These are phyloP conservation scores for Aplysina aerophoba DNA, from an alignment of 37 sponge, comb jelly and placozoan genomes.

Conservation along the genomic window DNA sequence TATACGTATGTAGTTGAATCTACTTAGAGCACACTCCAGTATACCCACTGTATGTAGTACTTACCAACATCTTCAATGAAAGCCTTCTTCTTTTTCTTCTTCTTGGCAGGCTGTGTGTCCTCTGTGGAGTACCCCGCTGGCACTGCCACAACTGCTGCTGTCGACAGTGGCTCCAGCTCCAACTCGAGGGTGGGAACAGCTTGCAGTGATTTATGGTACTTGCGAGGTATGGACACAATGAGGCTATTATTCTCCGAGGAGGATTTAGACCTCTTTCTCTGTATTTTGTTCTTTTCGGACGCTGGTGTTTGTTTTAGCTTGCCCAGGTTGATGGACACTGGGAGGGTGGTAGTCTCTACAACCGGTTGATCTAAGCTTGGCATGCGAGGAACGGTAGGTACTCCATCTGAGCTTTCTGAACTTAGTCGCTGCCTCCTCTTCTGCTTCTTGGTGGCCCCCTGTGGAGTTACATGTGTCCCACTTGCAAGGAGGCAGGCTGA, in stretches of 20 bases:
- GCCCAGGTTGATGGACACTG: constrained; percentile 7
- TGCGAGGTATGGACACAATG: not conserved
- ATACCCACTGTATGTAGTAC: not conserved
- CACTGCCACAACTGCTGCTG: not conserved
- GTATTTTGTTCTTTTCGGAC: not conserved
- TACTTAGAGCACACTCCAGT: not conserved
- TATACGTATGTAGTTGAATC: no score
- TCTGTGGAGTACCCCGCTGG: not conserved
- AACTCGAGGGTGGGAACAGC: not conserved
- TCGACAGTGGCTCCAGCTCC: not conserved
- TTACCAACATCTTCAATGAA: not conserved
- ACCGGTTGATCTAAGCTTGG: not conserved
- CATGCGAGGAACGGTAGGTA: not conserved
- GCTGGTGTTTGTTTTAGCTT: not conserved
- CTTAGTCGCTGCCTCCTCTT: not conserved
- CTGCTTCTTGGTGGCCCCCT: not conserved
- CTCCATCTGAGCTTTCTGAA: no score
- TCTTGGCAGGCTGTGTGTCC: not conserved
- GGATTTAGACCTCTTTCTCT: not conserved
- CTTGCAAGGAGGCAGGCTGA: constrained; percentile 6
- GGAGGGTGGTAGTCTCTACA: not conserved
- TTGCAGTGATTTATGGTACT: not conserved
- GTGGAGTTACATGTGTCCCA: constrained; percentile 6
- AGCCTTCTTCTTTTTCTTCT: constrained; percentile 21
- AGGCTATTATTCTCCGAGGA: not conserved